Percentiles rank a stretch among this genome's conserved stretches.
Evolutionary conservation across 2,888 invertebrate genomes (phyloP).

Genomic region (Orthonychiurus folsomi): DNA sequence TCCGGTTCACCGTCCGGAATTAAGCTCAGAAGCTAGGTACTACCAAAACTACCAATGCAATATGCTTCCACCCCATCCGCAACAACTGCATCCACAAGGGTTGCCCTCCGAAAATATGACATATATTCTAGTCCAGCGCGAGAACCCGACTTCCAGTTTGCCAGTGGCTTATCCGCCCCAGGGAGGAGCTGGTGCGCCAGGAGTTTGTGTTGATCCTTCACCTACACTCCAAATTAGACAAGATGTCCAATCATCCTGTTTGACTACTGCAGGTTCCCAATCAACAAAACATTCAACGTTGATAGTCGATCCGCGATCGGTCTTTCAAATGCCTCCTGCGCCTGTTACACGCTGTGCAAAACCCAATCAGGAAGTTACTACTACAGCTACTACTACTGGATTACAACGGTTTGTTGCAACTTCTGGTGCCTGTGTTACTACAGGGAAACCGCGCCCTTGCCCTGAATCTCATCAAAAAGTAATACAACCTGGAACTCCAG

Average conservation of each 20-base stretch:
- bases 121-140: neutral
- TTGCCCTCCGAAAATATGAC: neutral
- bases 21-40: too few species aligned
- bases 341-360: too few species aligned
- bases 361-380: too few species aligned
- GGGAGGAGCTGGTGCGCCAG: neutral
- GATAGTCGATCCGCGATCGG: too few species aligned
- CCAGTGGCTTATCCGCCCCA: neutral
- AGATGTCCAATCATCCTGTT: neutral
- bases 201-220: neutral
- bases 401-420: too few species aligned
- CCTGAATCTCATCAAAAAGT: slow-evolving; percentile 3
- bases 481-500: neutral
- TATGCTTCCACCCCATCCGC: neutral
- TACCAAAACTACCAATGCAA: too few species aligned
- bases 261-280: neutral
- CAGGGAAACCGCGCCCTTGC: slow-evolving; percentile 17
- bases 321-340: neutral
- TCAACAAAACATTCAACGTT: too few species aligned
- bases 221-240: too few species aligned
- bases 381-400: too few species aligned
- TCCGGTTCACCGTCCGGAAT: too few species aligned
- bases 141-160: neutral
- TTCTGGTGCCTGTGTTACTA: neutral
- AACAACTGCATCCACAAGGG: neutral